Percentiles rank a stretch among this genome's conserved stretches.
Conservation (phyloP, 2,888 invertebrate genomes). For the Meandrusa payeni region DNA sequence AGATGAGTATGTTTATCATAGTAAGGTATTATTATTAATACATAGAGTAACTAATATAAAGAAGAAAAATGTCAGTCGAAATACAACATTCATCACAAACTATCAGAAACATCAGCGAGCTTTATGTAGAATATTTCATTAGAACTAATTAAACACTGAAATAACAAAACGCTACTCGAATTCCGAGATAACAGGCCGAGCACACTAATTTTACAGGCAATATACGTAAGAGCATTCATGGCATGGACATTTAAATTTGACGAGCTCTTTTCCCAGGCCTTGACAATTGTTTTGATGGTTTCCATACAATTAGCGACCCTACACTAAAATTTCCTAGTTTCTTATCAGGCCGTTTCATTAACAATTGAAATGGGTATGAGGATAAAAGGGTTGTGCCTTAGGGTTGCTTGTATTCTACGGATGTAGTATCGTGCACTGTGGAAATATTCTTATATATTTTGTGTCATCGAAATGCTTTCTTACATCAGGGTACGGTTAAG, state of each 20-base stretch:
- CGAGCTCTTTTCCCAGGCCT: conserved; percentile 17
- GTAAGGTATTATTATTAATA: too few species aligned
- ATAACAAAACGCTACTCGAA: conserved; percentile 6
- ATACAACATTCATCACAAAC: too few species aligned
- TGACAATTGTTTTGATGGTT: conserved; percentile 22
- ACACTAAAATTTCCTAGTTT: conserved; percentile 24
- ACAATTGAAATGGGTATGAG: conserved; percentile 49
- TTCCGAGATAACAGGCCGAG: conserved; percentile 8
- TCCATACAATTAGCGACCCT: conserved; percentile 26
- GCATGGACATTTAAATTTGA: conserved; percentile 17
- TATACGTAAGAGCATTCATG: conserved; percentile 1
- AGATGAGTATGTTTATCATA: too few species aligned
- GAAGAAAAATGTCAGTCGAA: too few species aligned
- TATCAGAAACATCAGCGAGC: too few species aligned
- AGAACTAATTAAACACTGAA: conserved; percentile 5
- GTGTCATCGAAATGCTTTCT: neutral
- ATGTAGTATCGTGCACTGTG: neutral
- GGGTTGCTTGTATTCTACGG: conserved; percentile 1
- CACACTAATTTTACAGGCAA: conserved; percentile 19
- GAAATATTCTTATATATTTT: neutral
- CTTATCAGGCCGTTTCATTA: conserved; percentile 41
- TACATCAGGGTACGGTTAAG: too few species aligned
- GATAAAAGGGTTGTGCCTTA: conserved; percentile 13
- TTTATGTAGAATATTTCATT: too few species aligned
- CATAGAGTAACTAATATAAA: too few species aligned